Evolutionary conservation across 2,797 vertebrate species (phyloP), one percentile per base, ranked within the genome.

Genomic region (Apogon hyalosoma): DNA sequence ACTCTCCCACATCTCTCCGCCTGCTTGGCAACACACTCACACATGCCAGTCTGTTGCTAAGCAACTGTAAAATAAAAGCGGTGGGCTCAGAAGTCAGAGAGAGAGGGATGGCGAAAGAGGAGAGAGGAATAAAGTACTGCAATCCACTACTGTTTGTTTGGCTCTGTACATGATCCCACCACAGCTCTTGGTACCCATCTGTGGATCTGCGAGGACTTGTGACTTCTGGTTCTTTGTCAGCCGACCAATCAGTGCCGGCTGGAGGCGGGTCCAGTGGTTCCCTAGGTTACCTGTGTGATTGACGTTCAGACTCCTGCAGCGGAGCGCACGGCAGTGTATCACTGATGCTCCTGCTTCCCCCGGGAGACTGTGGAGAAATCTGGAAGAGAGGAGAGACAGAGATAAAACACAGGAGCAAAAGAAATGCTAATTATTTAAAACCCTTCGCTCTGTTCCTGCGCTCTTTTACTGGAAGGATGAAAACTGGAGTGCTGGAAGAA

Each of bases 51-150:
- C 79, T 83, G 94, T 95, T 94, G 94, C 94, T 94, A 88, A 89
- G 94, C 93, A 94, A 95, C 94, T 92, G 92, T 91, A 92, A 93
- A 36, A 36, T 36, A 36, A 93, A 94, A 93, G 86, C 87, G 73
- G 77, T 81, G 69, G 83, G 72, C 90, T 90, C 79, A 70, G 80
- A 86, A 91, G 90, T 90, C 84, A 86, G 50, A 61, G 63, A 54
- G 78, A 60, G 69, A 76, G 53, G 31, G 61, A 66, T 60, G 51
- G 28, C 67, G 57, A 53, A 56, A 64, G 62, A 53, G 36, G 47
- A 46, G 46, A 31, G 28, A 50, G 56, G 47, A 49, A 52, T 40
- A 75, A 82, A 89, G 88, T 89, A 79, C 87, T 78, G 83, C 86
- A 87, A 86, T 88, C 76, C 82, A 77, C 77, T 80, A 73, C 85